phyloP scores from a whole-genome alignment of 1,140 invertebrate genomes.

The Hyposmocoma kahamanoa region DNA sequence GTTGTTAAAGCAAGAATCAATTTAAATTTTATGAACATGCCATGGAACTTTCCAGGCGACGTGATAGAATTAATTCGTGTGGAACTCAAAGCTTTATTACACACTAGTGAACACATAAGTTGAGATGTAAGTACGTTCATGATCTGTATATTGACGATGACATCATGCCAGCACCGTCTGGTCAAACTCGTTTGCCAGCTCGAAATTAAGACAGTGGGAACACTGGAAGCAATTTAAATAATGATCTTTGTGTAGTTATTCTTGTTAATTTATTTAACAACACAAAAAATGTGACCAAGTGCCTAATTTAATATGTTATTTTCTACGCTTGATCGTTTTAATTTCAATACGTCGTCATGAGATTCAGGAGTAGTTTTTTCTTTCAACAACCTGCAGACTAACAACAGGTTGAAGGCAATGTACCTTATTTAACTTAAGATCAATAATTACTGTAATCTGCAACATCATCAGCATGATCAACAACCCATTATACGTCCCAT shows the following conservation, averaged over 20 bases:
- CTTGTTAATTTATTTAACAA: too few relatives aligned
- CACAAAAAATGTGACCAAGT: too few relatives aligned
- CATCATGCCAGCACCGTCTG: conserved; percentile 22
- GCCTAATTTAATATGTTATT: too few relatives aligned
- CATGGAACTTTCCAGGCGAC: conserved; percentile 42
- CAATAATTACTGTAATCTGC: too few relatives aligned
- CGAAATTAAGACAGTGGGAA: conserved; percentile 9
- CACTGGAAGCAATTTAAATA: background rate
- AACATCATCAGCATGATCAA: too few relatives aligned
- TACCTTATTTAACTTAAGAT: too few relatives aligned
- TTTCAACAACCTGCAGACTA: too few relatives aligned
- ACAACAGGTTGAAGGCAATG: too few relatives aligned
- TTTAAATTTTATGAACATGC: conserved; percentile 39
- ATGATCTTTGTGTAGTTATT: background rate
- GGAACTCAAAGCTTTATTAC: conserved; percentile 13
- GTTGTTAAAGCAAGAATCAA: conserved; percentile 21
- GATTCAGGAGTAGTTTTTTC: too few relatives aligned
- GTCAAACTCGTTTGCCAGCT: conserved; percentile 24
- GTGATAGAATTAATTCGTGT: conserved; percentile 26
- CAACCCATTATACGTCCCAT: too few relatives aligned
- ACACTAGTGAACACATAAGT: background rate
- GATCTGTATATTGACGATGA: conserved; percentile 16
- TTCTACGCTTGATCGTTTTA: too few relatives aligned
- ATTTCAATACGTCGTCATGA: too few relatives aligned
- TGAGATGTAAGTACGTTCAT: background rate